These are phyloP conservation scores for Pipistrellus pygmaeus DNA, from an alignment of 2,797 vertebrate species.

Conservation along the genomic window DNA sequence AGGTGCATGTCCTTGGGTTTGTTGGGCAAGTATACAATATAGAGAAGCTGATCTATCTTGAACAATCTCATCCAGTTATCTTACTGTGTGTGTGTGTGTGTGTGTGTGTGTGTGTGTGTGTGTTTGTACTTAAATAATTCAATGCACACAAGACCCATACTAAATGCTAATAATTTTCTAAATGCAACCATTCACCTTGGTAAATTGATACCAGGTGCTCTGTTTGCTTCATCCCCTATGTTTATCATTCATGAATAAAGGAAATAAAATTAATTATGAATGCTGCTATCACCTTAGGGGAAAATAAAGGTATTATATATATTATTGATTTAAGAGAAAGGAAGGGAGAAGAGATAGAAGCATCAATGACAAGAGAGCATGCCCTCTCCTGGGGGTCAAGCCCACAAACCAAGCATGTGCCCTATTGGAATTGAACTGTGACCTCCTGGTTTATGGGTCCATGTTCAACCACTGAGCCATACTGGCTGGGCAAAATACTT, in stretches of 20 bases:
- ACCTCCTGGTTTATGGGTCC: no score
- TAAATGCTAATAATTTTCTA: slow-evolving; percentile 3
- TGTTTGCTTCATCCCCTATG: background rate
- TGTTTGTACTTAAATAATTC: background rate
- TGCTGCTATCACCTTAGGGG: background rate
- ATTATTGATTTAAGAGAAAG: no score
- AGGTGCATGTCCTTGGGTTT: background rate
- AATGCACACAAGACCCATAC: background rate
- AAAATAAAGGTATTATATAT: background rate
- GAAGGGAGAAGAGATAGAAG: no score
- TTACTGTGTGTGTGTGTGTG: background rate
- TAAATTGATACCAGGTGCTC: background rate
- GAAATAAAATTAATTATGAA: background rate
- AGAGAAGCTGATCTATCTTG: background rate
- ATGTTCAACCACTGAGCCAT: no score
- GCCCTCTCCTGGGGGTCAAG: no score
- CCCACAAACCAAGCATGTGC: no score
- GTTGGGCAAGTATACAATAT: background rate
- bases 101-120: background rate
- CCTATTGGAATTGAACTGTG: no score
- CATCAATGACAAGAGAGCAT: no score
- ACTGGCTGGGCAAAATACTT: rapidly evolving
- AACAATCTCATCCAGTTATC: background rate
- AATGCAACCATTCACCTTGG: background rate
- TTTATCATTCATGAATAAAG: background rate